Evolutionary conservation across 2,888 invertebrate genomes (phyloP).

Genomic region (Tenthredo amoena): DNA sequence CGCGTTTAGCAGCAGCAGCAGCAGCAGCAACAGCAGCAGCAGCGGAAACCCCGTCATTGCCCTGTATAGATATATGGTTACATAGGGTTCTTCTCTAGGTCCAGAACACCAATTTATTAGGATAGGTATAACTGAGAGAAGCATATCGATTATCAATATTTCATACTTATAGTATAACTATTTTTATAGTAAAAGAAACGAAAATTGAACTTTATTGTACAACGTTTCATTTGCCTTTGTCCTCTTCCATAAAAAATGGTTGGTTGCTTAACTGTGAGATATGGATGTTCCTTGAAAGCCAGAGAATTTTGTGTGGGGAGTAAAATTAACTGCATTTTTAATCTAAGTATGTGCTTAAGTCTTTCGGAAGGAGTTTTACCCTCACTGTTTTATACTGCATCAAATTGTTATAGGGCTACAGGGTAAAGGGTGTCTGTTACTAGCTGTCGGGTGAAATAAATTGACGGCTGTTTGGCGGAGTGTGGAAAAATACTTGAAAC

Average conservation of each 20-base stretch:
- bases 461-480: background rate
- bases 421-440: background rate
- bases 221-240: background rate
- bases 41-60: constrained; percentile 14
- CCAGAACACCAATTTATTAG: background rate
- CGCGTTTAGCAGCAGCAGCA: background rate
- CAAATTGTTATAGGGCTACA: background rate
- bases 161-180: background rate
- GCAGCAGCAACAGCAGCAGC: background rate
- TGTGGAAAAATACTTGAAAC: background rate
- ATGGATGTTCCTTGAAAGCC: background rate
- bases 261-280: background rate
- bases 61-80: constrained; percentile 25
- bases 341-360: background rate
- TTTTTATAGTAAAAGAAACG: background rate
- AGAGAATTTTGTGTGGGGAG: background rate
- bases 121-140: background rate
- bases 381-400: background rate
- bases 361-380: background rate
- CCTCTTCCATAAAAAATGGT: background rate
- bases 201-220: background rate
- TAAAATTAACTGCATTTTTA: background rate
- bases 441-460: background rate
- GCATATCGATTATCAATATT: background rate
- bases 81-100: background rate